Base-by-base conservation (phyloP, 1,140 invertebrate species). In the Triops cancriformis region DNA sequence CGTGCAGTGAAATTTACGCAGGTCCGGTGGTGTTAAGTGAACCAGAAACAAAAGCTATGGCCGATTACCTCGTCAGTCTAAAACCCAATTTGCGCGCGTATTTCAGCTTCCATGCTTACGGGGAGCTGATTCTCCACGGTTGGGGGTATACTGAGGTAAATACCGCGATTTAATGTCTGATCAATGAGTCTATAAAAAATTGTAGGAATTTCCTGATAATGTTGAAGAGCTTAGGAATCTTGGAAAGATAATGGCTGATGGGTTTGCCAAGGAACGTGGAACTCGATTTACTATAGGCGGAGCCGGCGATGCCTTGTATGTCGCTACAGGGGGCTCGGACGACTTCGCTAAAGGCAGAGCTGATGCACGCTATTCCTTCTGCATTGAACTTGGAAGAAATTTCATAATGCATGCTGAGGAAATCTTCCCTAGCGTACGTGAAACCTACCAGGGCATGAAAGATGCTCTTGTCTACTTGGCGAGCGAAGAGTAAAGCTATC, bases 1-100 rank as follows among this genome's bases (percentile, higher is more conserved):
- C 91, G 0, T 97, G 95, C 81, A 88, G 89, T 28, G 92, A 96
- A 42, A 92, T 90, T 76, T 97, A 90, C 82, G 89, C 90, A 0
- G 95, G 95, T 0, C 86, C 89, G 0, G 76, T 80, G 5, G 83
- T 93, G 0, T 94, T 95, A 82, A 95, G 94, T 0, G 94, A 97
- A 83, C 91, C 91, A 0, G 95, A 97, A 85, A 94, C 92, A 0
- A 85, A 86, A 72, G 89, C 88, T 23, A 80, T 83, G 51, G 76
- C 80, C 72, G 31, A 82, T 18, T 84, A 64, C 51, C 51, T 64
- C 51, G 51, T 64, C 23, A 64, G 51, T 23, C 23, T 64, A 6
- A 64, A 64, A 14, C 51, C 51, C 1, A 64, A 64, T 23, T 64
- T 64, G 51, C 51, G 9, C 18, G 51, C 51, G 51, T 64, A 64